A percentile compares a stretch with the other conserved stretches of the same genome.
phyloP scores from a whole-genome alignment of 2,797 vertebrate species.

The Diplodus sargus region DNA sequence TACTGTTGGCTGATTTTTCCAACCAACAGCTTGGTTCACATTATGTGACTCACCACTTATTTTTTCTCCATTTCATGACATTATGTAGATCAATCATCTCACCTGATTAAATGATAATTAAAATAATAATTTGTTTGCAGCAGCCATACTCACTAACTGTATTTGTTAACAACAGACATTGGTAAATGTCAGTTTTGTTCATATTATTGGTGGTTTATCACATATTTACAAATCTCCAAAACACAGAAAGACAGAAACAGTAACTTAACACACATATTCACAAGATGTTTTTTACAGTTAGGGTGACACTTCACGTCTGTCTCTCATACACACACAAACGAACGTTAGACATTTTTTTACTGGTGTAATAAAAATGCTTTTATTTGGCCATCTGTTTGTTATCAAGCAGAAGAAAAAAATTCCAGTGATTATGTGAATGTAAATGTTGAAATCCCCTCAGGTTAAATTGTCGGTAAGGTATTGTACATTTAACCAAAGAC shows the following conservation, averaged over 20 bases:
- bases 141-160: not conserved
- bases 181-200: not conserved
- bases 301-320: not conserved
- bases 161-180: not conserved
- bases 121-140: not conserved
- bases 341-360: not conserved
- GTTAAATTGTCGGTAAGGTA: not conserved
- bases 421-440: not conserved
- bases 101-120: not conserved
- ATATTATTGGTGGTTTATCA: not conserved
- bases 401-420: conserved; percentile 2
- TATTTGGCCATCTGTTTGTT: conserved; percentile 20
- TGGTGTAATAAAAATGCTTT: conserved; percentile 27
- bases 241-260: not conserved
- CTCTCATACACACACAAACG: not conserved
- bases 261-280: not conserved
- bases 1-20: not conserved
- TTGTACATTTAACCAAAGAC: conserved; percentile 1
- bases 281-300: not conserved
- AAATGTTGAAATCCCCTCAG: not conserved
- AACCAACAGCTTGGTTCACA: no score
- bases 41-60: no score
- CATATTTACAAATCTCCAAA: not conserved
- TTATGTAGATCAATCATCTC: not conserved
- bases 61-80: not conserved